Evolutionary conservation across 2,888 invertebrate genomes (phyloP), one percentile per base, ranked within the genome.

Genomic region (Latrodectus elegans): DNA sequence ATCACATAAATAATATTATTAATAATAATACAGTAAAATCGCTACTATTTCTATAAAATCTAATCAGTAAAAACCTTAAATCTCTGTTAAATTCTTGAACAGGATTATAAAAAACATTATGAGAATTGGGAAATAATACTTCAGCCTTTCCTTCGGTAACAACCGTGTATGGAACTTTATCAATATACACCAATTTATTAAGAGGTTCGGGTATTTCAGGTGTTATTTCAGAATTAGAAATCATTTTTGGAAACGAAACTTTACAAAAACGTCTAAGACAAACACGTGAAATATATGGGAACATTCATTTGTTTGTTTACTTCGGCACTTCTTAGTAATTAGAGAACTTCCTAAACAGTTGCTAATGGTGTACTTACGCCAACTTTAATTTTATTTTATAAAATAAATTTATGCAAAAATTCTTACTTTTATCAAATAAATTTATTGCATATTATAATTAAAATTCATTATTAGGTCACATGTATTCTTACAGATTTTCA

Each of bases 31-130:
- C 12, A 10, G 6, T 15, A 9, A 60, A 10, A 4, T 4, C 70
- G 1, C 8, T 70, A 8, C 15, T 12, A 70, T 9, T 12, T 2
- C 1, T 8, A 17, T 26, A 8, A 71, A 71, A 49, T 49, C 0
- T 17, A 8, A 73, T 15, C 3, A 4, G 11, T n/a, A 9, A 65
- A 38, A 89, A 93, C 93, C 95, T 96, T 76, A 99, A 93, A 93
- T 99, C 99, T 89, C 99, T 94, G 92, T 99, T 99, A 91, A 99
- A 99, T 92, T 99, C 98, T 92, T 99, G 98, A 0, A 99, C 99
- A 0, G 99, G 93, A 93, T 99, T 99, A 92, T 99, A 99, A 92
- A 99, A 99, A 0, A 99, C 98, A 91, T 95, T 95, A 64, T 95
- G 95, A 1, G 93, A 92, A 71, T 94, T 93, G 52, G 92, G 92